A percentile compares a stretch with the other conserved stretches of the same genome.
phyloP scores from a whole-genome alignment of 2,113 vertebrate species.

The Nycticebus coucang region DNA sequence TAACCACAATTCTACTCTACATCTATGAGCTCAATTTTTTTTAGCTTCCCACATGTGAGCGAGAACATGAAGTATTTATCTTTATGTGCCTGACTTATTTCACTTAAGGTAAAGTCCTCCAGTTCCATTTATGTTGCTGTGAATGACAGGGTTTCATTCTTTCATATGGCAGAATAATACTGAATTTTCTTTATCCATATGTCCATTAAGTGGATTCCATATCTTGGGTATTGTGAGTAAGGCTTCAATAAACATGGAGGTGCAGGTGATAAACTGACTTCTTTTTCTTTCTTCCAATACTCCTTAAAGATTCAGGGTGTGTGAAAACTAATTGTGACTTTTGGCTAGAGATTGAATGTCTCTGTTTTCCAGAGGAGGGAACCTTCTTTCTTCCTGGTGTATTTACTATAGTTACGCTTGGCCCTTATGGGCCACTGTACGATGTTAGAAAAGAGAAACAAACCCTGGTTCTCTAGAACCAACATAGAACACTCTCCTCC shows the following conservation, averaged over 20 bases:
- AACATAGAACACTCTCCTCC: background rate
- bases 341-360: background rate
- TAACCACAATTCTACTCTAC: background rate
- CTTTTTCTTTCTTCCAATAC: background rate
- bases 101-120: background rate
- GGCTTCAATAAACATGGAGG: background rate
- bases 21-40: background rate
- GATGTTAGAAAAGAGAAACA: background rate
- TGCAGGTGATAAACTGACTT: background rate
- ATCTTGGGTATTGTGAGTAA: background rate
- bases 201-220: background rate
- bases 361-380: background rate
- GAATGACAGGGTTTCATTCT: background rate
- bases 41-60: background rate
- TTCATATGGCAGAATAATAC: background rate
- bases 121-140: background rate
- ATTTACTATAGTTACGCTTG: background rate
- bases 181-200: too few relatives aligned
- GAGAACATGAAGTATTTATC: background rate
- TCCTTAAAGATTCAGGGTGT: conserved; percentile 13
- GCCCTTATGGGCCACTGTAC: background rate
- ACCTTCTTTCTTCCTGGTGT: background rate
- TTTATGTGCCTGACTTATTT: background rate
- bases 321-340: background rate
- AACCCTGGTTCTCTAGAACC: background rate